A percentile compares a stretch with the other conserved stretches of the same genome.
These are phyloP conservation scores for Oxytorus armatus DNA, from an alignment of 2,888 invertebrate genomes.

Conservation along the genomic window DNA sequence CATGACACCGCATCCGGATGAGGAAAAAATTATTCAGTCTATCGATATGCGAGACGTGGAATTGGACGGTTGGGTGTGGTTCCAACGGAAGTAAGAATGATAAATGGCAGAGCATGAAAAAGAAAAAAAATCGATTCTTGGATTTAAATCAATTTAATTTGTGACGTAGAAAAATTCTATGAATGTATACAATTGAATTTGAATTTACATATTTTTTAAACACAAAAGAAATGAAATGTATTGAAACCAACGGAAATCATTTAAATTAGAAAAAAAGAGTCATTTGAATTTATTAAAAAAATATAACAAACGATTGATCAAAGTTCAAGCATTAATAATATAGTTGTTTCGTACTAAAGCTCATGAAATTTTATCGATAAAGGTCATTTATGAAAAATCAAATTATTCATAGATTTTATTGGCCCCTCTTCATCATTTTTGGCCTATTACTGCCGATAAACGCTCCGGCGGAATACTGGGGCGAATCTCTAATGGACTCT, in stretches of 20 bases:
- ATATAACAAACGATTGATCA: too few relatives aligned
- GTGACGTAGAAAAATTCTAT: not conserved
- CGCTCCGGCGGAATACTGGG: slow-evolving; percentile 92
- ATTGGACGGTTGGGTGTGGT: slow-evolving; percentile 91
- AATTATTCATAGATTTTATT: slow-evolving; percentile 87
- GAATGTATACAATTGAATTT: not conserved
- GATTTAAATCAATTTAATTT: not conserved
- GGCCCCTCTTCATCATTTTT: slow-evolving; percentile 88
- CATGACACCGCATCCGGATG: slow-evolving; percentile 88
- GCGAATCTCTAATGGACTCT: slow-evolving; percentile 88
- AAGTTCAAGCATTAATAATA: too few relatives aligned
- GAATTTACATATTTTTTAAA: too few relatives aligned
- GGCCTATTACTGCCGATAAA: slow-evolving; percentile 90
- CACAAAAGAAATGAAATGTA: too few relatives aligned
- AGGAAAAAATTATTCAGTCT: slow-evolving; percentile 87
- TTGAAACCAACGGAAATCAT: too few relatives aligned
- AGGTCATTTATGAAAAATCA: not conserved
- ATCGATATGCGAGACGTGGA: slow-evolving; percentile 93
- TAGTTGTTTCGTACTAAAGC: too few relatives aligned
- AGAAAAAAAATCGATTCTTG: not conserved
- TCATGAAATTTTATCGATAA: too few relatives aligned
- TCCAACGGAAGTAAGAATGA: slow-evolving; percentile 90
- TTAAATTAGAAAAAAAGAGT: too few relatives aligned
- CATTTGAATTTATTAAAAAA: too few relatives aligned
- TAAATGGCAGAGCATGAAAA: not conserved